Base-by-base conservation (phyloP, 1,140 invertebrate genomes). In the Scaptodrosophila lebanonensis region DNA sequence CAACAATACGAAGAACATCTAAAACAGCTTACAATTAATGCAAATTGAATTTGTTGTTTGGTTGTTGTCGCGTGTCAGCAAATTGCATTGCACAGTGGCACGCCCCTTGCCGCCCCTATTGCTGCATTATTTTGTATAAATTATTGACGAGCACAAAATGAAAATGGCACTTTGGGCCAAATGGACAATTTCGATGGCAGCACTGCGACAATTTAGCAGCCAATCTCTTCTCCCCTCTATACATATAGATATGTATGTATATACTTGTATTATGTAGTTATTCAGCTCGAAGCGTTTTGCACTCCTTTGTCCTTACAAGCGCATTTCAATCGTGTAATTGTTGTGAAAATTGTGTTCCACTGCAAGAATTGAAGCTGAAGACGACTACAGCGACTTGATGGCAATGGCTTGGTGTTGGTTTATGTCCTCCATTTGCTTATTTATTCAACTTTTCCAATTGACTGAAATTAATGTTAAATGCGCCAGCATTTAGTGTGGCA, bases 291-390 rank as follows among this genome's bases (percentile, higher is more conserved):
- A n/a, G n/a, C n/a, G n/a, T n/a, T n/a, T 25, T 25, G 22, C 22
- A 25, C 3, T 3, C n/a, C n/a, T 25, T 8, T 3, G 22, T 25
- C 3, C 22, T 33, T 20, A 16, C 36, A 48, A 39, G 44, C 51
- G 43, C 47, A 35, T 47, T 38, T 36, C 22, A 25, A 25, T 25
- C 8, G 16, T 38, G 47, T 52, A 72, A 72, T 71, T 72, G 68
- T 72, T 72, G 58, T 50, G 68, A 40, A 67, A 73, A 67, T 67
- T 63, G 58, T 64, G 67, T 63, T 67, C 49, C 42, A 64, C 56
- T 40, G 56, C 22, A 4, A 25, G 8, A 25, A 25, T n/a, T n/a
- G n/a, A n/a, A n/a, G n/a, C n/a, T n/a, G n/a, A n/a, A n/a, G n/a
- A n/a, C n/a, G n/a, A n/a, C n/a, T n/a, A n/a, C n/a, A n/a, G n/a